Percentiles rank a stretch among this genome's conserved stretches.
Conservation (phyloP, 2,888 invertebrate species). For the Heteromyza rotundicornis region DNA sequence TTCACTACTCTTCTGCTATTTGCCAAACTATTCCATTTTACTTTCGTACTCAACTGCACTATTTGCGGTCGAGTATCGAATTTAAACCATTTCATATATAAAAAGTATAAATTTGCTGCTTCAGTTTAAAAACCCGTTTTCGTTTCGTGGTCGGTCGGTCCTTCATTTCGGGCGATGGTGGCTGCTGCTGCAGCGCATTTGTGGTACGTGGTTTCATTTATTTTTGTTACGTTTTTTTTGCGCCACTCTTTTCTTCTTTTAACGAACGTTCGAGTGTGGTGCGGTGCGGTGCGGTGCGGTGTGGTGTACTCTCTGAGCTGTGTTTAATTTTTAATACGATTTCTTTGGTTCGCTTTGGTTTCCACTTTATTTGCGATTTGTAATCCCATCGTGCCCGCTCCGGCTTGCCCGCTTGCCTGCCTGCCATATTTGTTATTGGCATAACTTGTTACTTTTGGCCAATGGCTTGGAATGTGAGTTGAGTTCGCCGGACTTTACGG, state of each 20-base stretch:
- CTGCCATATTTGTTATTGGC: neutral
- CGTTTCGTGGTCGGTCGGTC: neutral
- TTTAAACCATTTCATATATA: neutral
- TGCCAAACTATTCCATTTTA: neutral
- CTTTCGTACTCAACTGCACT: neutral
- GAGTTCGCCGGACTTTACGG: neutral
- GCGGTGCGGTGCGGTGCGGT: neutral
- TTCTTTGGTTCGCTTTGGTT: neutral
- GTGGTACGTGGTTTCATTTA: slow-evolving; percentile 21
- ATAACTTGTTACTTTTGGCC: neutral
- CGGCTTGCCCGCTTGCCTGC: neutral
- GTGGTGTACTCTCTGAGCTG: neutral
- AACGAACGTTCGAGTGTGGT: neutral
- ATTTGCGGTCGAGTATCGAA: neutral
- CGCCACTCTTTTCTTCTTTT: too few relatives aligned
- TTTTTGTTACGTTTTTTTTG: neutral
- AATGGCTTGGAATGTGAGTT: neutral
- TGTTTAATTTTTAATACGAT: neutral
- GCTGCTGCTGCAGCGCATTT: slow-evolving; percentile 3
- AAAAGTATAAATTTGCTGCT: too few relatives aligned
- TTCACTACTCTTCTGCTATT: too few relatives aligned
- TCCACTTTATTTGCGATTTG: neutral
- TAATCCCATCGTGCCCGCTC: neutral
- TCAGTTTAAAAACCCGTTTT: neutral
- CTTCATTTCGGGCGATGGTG: too few relatives aligned